Conservation (phyloP, 2,113 vertebrate species). For the Hyperopisus bebe region DNA sequence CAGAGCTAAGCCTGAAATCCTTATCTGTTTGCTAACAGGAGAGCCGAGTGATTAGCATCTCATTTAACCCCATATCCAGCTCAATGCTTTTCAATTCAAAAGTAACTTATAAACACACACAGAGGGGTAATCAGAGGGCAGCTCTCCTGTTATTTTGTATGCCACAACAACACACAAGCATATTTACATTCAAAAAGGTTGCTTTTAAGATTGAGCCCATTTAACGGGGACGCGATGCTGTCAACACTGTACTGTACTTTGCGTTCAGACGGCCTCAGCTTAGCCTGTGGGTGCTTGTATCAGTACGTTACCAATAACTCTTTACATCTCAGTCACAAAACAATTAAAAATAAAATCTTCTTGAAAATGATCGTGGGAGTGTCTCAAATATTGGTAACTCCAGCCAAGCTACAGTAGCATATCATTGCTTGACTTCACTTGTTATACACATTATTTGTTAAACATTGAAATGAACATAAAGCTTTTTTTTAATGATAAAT, state of each 20-base stretch:
- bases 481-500: neutral
- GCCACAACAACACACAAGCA: constrained; percentile 54
- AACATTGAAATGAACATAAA: neutral
- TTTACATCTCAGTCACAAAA: neutral
- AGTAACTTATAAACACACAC: constrained; percentile 32
- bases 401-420: neutral
- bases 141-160: constrained; percentile 35
- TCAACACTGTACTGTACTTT: neutral
- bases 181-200: constrained; percentile 66
- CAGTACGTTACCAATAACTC: constrained; percentile 15
- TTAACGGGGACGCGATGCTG: no score
- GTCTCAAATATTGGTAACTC: neutral
- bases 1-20: constrained; percentile 46
- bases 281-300: constrained; percentile 8
- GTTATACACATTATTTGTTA: neutral
- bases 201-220: constrained; percentile 34
- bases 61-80: constrained; percentile 58
- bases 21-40: constrained; percentile 64
- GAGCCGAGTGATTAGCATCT: constrained; percentile 68
- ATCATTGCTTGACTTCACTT: neutral
- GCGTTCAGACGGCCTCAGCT: neutral
- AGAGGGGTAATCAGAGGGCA: constrained; percentile 51
- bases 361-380: neutral
- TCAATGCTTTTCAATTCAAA: constrained; percentile 52
- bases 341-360: neutral